Base-by-base conservation (phyloP, 2,797 vertebrate genomes). In the Tadarida brasiliensis region DNA sequence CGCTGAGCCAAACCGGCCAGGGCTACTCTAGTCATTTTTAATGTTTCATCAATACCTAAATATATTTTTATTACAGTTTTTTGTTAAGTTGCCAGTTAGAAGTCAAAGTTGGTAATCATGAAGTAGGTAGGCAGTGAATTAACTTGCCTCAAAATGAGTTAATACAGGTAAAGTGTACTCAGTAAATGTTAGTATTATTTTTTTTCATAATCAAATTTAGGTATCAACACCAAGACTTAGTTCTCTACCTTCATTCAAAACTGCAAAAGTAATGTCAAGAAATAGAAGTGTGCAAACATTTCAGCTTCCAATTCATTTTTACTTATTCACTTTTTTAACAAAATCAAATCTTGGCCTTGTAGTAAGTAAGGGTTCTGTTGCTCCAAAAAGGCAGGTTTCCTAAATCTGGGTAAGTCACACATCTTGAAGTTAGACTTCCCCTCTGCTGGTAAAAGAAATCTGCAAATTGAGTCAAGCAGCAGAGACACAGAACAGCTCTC, bases 231-330 rank as follows among this genome's bases (percentile, higher is more conserved):
- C 47, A 77, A 84, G n/a, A 76, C 7, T 82, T 81, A 84, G 39
- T 84, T 68, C 5, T 87, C 24, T 51, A 61, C 2, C 3, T 93
- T 90, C 11, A 85, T 22, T 94, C 15, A 90, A 73, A 11, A 81
- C 17, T 6, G n/a, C 9, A 47, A 85, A 89, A 76, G 3, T 51
- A 67, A 5, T 51, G 65, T 77, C 1, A 44, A 87, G 1, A 44
- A 89, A 68, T 92, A 92, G 16, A 94, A 85, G 83, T 39, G 2
- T 78, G 30, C 17, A 92, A 65, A 83, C 6, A 54, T 87, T 95
- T 94, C n/a, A 86, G 30, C 15, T 71, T 57, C 33, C 26, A 5
- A 39, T 1, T 92, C 33, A 86, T 80, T 80, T 92, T 90, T 47
- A 77, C 73, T 96, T 86, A 61, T 80, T 54, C 68, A 83, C 56